A percentile compares a stretch with the other conserved stretches of the same genome.
Evolutionary conservation across 2,113 vertebrate genomes (phyloP).

Genomic region (Cyphomyrus plagiostoma): DNA sequence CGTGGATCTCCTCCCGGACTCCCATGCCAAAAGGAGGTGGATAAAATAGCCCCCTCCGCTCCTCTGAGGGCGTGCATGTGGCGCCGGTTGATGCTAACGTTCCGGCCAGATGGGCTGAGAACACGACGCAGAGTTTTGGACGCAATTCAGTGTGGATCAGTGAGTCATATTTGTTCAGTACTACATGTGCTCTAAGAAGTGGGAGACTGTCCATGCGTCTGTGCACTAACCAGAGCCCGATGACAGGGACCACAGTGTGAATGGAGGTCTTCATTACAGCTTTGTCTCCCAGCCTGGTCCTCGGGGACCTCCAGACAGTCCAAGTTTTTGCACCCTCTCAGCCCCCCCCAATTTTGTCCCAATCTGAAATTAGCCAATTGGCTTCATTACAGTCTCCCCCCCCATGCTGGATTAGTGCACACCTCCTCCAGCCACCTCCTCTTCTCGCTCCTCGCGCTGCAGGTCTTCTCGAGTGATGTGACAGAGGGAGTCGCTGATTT

Average conservation of each 20-base stretch:
- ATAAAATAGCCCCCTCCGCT: neutral
- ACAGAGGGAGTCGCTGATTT: neutral
- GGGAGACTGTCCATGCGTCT: neutral
- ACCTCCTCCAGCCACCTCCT: no score
- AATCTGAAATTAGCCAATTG: no score
- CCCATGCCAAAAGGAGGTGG: neutral
- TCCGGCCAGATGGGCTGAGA: neutral
- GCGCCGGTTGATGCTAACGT: neutral
- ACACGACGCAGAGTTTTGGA: constrained; percentile 3
- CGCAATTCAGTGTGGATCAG: neutral
- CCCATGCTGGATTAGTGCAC: no score
- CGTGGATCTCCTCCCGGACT: neutral
- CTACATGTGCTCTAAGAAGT: neutral
- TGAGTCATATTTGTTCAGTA: constrained; percentile 10
- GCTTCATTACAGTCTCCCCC: no score
- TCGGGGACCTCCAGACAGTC: neutral
- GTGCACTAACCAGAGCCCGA: neutral
- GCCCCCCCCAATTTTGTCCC: no score
- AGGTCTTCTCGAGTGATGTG: neutral
- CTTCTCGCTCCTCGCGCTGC: neutral
- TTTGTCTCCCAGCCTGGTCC: neutral
- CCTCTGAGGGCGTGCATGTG: neutral
- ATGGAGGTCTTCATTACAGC: neutral
- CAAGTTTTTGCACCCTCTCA: neutral
- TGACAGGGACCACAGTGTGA: neutral